These are phyloP conservation scores for Lutraria lutraria DNA, from an alignment of 2,888 invertebrate genomes.

Conservation along the genomic window DNA sequence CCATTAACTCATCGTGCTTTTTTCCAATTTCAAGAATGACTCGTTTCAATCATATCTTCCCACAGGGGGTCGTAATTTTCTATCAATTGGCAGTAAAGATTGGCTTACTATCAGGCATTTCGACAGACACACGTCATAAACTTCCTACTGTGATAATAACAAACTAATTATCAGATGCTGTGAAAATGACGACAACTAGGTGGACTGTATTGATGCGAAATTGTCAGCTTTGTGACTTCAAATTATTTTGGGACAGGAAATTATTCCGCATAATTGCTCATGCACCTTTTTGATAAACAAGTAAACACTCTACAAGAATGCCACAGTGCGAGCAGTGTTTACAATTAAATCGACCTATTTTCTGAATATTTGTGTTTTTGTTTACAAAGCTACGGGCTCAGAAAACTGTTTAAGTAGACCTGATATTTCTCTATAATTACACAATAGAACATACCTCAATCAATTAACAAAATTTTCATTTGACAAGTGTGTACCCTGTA, in stretches of 20 bases:
- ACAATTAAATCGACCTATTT: no score
- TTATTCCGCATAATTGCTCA: neutral
- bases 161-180: neutral
- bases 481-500: no score
- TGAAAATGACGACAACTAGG: neutral
- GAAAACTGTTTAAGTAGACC: no score
- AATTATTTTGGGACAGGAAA: neutral
- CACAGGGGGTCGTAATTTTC: neutral
- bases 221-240: neutral
- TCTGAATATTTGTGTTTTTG: no score
- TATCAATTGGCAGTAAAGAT: neutral
- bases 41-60: neutral
- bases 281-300: slow-evolving; percentile 1
- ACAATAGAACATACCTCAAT: no score
- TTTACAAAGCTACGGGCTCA: no score
- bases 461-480: no score
- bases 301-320: neutral
- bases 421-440: no score
- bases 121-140: slow-evolving; percentile 12
- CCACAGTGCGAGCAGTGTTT: neutral
- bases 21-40: slow-evolving; percentile 13
- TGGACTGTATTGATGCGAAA: neutral
- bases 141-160: neutral
- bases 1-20: neutral
- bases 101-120: neutral